These are phyloP conservation scores for Oreochromis aureus DNA, from an alignment of 2,113 vertebrate species.

Conservation along the genomic window DNA sequence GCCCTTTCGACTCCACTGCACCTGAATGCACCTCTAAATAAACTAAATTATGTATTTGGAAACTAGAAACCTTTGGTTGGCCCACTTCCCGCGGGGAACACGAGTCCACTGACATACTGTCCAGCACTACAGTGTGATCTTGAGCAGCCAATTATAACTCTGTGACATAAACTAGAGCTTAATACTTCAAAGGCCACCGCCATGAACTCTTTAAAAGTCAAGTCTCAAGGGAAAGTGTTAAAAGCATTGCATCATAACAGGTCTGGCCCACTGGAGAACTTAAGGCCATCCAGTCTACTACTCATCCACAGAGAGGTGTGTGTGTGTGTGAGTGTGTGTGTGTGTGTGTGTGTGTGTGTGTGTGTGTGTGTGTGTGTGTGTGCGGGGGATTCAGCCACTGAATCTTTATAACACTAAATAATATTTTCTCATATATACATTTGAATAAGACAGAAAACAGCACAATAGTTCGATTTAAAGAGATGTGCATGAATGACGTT, in stretches of 20 bases:
- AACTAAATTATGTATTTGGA: slow-evolving; percentile 8
- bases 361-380: background rate
- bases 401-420: background rate
- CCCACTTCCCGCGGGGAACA: background rate
- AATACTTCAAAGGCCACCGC: slow-evolving; percentile 26
- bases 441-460: background rate
- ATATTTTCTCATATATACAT: background rate
- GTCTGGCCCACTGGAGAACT: slow-evolving; percentile 12
- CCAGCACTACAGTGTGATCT: background rate
- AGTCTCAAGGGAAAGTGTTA: slow-evolving; percentile 30
- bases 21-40: background rate
- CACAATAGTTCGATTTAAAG: background rate
- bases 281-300: slow-evolving; percentile 3
- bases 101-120: background rate
- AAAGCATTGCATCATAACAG: slow-evolving; percentile 51
- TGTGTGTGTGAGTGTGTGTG: too few relatives aligned
- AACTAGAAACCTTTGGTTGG: background rate
- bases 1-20: background rate
- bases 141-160: slow-evolving; percentile 29
- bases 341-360: background rate
- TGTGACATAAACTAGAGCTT: slow-evolving; percentile 15
- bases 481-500: background rate
- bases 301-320: slow-evolving; percentile 1
- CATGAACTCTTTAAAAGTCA: slow-evolving; percentile 45
- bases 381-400: too few relatives aligned